Percentiles rank a stretch among this genome's conserved stretches.
Conservation (phyloP, 2,113 vertebrate genomes). For the Upupa epops region DNA sequence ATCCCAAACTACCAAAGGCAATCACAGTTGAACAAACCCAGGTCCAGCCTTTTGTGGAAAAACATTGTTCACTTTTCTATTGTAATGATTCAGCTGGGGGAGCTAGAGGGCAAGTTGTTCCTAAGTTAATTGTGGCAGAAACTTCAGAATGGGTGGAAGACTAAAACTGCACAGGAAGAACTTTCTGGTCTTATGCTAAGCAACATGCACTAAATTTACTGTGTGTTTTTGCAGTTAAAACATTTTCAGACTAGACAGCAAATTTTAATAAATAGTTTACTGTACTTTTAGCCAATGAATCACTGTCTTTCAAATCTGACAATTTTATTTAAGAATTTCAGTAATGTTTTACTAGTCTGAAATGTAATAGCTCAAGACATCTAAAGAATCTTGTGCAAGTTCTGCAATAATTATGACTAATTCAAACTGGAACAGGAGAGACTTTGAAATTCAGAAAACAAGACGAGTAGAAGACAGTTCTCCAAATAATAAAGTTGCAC, state of each 20-base stretch:
- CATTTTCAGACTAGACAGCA: neutral
- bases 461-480: neutral
- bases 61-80: neutral
- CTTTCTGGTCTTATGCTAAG: neutral
- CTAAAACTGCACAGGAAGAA: neutral
- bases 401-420: neutral
- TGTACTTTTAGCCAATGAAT: neutral
- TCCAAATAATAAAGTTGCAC: neutral
- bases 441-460: neutral
- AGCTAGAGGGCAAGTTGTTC: conserved; percentile 65
- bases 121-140: conserved; percentile 5
- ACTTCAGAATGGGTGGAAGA: neutral
- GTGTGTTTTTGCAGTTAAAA: neutral
- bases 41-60: neutral
- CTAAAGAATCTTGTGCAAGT: neutral
- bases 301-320: neutral
- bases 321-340: neutral
- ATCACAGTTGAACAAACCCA: neutral
- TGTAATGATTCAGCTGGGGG: conserved; percentile 59
- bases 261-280: neutral
- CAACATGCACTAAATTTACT: neutral
- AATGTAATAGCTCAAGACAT: neutral
- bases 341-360: neutral
- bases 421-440: neutral
- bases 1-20: neutral